Evolutionary conservation across 2,888 invertebrate genomes (phyloP).

Genomic region (Acronicta aceris): DNA sequence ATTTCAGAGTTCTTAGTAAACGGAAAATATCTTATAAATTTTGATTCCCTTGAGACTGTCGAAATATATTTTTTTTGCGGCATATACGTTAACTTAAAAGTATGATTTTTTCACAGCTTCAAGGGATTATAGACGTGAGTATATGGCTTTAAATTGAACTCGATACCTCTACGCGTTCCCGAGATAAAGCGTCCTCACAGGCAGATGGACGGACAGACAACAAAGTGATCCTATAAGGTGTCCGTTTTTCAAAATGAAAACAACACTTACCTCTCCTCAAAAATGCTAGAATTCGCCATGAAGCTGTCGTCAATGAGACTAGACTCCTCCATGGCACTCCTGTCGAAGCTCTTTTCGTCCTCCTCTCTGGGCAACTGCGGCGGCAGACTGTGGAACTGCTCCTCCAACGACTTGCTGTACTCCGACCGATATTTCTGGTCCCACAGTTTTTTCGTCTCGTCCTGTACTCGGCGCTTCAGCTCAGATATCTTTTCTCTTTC

Average conservation of each 20-base stretch:
- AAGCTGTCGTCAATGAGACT: constrained; percentile 75
- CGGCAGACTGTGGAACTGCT: constrained; percentile 63
- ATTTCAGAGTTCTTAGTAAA: too few relatives aligned
- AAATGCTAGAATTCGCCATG: constrained; percentile 74
- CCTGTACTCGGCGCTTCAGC: constrained; percentile 95
- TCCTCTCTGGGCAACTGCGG: constrained; percentile 34
- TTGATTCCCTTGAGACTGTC: too few relatives aligned
- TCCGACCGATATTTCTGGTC: constrained; percentile 83
- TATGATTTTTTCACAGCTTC: too few relatives aligned
- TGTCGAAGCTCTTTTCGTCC: constrained; percentile 49
- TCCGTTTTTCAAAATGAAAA: background rate
- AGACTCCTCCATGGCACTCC: constrained; percentile 64
- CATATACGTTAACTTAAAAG: too few relatives aligned
- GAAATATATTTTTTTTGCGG: too few relatives aligned
- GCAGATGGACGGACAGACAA: too few relatives aligned
- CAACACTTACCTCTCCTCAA: constrained; percentile 79
- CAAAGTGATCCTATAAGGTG: too few relatives aligned
- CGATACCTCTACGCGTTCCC: too few relatives aligned
- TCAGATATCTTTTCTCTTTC: constrained; percentile 96
- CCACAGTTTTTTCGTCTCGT: constrained; percentile 97
- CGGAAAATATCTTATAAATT: too few relatives aligned
- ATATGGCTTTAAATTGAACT: too few relatives aligned
- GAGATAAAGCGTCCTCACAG: too few relatives aligned
- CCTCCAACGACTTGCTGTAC: constrained; percentile 67
- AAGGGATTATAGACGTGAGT: too few relatives aligned